A percentile compares a stretch with the other conserved stretches of the same genome.
These are phyloP conservation scores for Virgularia gustaviana DNA, from an alignment of 92 coral and sea anemone genomes.

Conservation along the genomic window DNA sequence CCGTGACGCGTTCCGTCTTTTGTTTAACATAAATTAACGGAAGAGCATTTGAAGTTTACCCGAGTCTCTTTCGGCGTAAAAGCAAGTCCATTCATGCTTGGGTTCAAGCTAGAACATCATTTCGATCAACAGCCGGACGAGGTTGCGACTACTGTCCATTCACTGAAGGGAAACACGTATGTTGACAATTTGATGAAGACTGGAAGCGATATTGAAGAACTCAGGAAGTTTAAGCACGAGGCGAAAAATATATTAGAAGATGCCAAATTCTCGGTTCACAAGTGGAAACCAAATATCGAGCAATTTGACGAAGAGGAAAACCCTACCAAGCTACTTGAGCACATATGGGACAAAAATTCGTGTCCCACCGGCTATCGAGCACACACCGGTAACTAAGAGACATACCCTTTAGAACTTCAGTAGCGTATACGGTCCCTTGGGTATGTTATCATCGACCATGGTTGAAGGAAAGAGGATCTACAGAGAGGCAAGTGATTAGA, in stretches of 20 bases:
- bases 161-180: slow-evolving; percentile 51
- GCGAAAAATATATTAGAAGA: not conserved
- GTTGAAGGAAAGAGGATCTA: slow-evolving; percentile 39
- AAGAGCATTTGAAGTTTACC: slow-evolving; percentile 57
- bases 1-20: slow-evolving; percentile 55
- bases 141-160: slow-evolving; percentile 1
- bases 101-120: slow-evolving; percentile 41
- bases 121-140: slow-evolving; percentile 35
- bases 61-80: slow-evolving; percentile 58
- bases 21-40: slow-evolving; percentile 44
- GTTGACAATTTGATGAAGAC: slow-evolving; percentile 61
- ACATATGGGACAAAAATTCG: slow-evolving; percentile 23
- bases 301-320: slow-evolving; percentile 27
- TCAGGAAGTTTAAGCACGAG: slow-evolving; percentile 15
- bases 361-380: not conserved
- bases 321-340: slow-evolving; percentile 40
- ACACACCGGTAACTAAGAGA: slow-evolving; percentile 27
- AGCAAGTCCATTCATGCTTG: slow-evolving; percentile 57
- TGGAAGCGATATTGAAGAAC: slow-evolving; percentile 41
- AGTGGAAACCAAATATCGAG: slow-evolving; percentile 38
- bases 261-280: slow-evolving; percentile 39
- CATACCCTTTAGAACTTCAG: slow-evolving; percentile 16
- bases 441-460: slow-evolving; percentile 31
- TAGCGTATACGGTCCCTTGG: slow-evolving; percentile 39
- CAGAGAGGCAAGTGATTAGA: slow-evolving; percentile 40